Evolutionary conservation across 2,888 invertebrate species (phyloP).

Genomic region (Subacronicta megacephala): DNA sequence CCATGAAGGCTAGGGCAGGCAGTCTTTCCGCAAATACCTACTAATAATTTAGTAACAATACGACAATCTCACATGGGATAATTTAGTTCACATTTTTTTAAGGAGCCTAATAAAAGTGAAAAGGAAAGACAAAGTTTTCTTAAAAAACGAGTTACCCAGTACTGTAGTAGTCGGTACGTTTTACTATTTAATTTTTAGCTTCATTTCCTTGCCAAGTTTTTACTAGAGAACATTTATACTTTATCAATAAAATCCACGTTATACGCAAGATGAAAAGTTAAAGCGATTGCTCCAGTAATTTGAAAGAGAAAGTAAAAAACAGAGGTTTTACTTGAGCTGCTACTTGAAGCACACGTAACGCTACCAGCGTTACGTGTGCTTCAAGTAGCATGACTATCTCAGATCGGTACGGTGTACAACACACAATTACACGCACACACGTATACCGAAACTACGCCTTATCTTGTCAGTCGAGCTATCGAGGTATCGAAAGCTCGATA

Average conservation of each 20-base stretch:
- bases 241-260: conserved; percentile 2
- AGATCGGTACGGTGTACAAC: too few species aligned
- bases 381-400: too few species aligned
- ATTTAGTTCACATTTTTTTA: too few species aligned
- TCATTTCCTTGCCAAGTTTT: conserved; percentile 7
- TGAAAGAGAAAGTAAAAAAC: conserved; percentile 41
- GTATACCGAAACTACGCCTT: too few species aligned
- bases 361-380: too few species aligned
- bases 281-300: conserved; percentile 24
- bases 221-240: background rate
- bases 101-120: background rate
- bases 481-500: too few species aligned
- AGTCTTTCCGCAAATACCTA: too few species aligned
- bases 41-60: too few species aligned
- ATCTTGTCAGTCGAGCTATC: too few species aligned
- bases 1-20: too few species aligned
- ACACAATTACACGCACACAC: too few species aligned
- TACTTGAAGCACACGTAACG: conserved; percentile 9
- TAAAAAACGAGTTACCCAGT: conserved; percentile 12
- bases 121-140: conserved; percentile 2
- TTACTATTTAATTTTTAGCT: conserved; percentile 23
- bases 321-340: conserved; percentile 25
- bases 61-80: too few species aligned
- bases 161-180: background rate
- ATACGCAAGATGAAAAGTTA: conserved; percentile 11